Evolutionary conservation across 2,888 invertebrate genomes (phyloP).

Genomic region (Tortrix viridana): DNA sequence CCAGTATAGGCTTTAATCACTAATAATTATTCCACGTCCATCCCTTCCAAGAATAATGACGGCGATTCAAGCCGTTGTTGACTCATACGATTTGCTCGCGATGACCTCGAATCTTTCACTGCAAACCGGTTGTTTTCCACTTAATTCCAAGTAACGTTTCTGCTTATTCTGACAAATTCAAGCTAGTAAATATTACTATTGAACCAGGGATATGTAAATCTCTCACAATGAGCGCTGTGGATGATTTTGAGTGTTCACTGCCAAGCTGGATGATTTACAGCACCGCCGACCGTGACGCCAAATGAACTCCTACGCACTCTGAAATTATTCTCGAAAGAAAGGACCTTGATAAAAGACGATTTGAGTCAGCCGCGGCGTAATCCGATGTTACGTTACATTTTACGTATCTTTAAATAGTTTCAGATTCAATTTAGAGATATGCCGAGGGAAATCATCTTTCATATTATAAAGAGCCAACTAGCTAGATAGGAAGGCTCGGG

Average conservation of each 20-base stretch:
- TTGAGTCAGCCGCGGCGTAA: constrained; percentile 16
- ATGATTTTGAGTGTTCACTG: constrained; percentile 11
- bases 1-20: constrained; percentile 11
- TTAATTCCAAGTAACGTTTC: constrained; percentile 6
- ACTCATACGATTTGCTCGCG: constrained; percentile 17
- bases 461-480: neutral
- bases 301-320: constrained; percentile 28
- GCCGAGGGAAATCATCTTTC: constrained; percentile 2
- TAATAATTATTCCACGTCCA: constrained; percentile 24
- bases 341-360: constrained; percentile 29
- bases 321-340: constrained; percentile 24
- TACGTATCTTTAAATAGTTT: constrained; percentile 24
- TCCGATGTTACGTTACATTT: constrained; percentile 25
- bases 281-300: constrained; percentile 14
- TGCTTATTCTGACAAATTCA: constrained; percentile 10
- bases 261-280: constrained; percentile 27
- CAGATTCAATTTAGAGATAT: constrained; percentile 6
- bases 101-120: constrained; percentile 27
- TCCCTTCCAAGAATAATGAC: constrained; percentile 23
- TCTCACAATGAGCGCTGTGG: constrained; percentile 12
- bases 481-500: too few species aligned
- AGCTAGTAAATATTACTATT: constrained; percentile 18
- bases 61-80: neutral
- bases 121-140: constrained; percentile 18
- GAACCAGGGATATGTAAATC: constrained; percentile 17